Evolutionary conservation across 2,888 invertebrate species (phyloP), one percentile per base, ranked within the genome.

Genomic region (Cosmia trapezina): DNA sequence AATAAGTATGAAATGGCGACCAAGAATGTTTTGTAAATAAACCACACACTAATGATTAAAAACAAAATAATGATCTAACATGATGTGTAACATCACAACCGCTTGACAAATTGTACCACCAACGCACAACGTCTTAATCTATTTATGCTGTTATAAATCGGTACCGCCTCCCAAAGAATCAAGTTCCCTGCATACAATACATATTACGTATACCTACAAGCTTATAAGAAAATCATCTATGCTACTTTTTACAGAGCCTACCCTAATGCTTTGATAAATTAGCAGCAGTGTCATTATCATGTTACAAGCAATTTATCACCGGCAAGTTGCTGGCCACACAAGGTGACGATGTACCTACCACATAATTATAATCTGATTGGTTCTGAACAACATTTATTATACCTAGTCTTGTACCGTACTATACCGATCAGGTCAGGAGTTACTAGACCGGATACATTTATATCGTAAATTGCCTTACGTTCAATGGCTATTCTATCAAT

Each of bases 291-390:
- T 84, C 83, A 84, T 86, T 86, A 83, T 79, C 84, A 85, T 80
- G 78, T 80, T 79, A 76, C 77, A 73, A 70, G 80, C 78, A 82
- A 87, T 85, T 81, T 85, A 86, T 87, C 73, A 76, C 68, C 51
- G 53, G 70, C 33, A 67, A 81, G 83, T 79, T 80, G 81, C 81
- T 81, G 68, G 76, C 70, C 83, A 81, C 81, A 83, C 67, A 77
- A 80, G 77, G 74, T 83, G 74, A 63, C 70, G 71, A 85, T 70
- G 73, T 82, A 82, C 70, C 60, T 82, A 82, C 70, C 60, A 73
- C 80, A 61, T 88, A 88, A 88, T 88, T 79, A 83, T 82, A 83
- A 78, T 87, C 76, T 80, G 81, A 87, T 88, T 83, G 76, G 78
- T 62, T 83, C 57, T 75, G 75, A 76, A 70, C 71, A 64, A 63